Base-by-base conservation (phyloP, 2,888 invertebrate species). In the Drosophila conformis region DNA sequence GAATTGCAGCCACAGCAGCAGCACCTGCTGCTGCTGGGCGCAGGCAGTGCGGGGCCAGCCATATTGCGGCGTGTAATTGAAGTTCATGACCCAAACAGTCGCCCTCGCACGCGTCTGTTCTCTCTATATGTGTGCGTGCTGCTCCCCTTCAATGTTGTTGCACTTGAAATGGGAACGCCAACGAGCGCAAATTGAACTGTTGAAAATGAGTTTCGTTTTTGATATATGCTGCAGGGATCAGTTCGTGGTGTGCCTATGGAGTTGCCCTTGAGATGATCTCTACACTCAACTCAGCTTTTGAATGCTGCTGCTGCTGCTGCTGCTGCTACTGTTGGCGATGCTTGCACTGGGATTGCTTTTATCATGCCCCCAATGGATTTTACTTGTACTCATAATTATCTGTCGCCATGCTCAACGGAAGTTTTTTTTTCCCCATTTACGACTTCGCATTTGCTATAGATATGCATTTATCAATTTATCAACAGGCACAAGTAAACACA, bases 71-170 rank as follows among this genome's bases (percentile, higher is more conserved):
- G 51, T 67, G 65, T 79, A 89, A 89, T 85, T 85, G 88, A 82
- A 85, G 90, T 89, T 85, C 85, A 85, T 76, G 85, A 89, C 85
- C 77, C 87, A 71, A 68, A 68, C 58, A 65, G 48, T 73, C 73
- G 76, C 80, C 80, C 80, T 76, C 73, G 79, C 74, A 73, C 74
- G 74, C 73, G 77, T 69, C 66, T 69, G 49, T 51, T 61, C 67
- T 69, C 42, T 63, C n/a, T 65, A 31, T 48, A 58, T 60, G 65
- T 38, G 42, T 40, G 53, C 54, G 27, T 31, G 52, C 29, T 53
- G 59, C 35, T 51, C 33, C 59, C 53, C 61, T 68, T 57, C 48
- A 56, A 21, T 67, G 46, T 33, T 63, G 73, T 42, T 73, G 73
- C 72, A 78, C 71, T 78, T 76, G 76, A 71, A 67, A 67, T 46